Percentiles rank a stretch among this genome's conserved stretches.
These are phyloP conservation scores for Salvelinus fontinalis DNA, from an alignment of 2,113 vertebrate genomes.

Conservation along the genomic window DNA sequence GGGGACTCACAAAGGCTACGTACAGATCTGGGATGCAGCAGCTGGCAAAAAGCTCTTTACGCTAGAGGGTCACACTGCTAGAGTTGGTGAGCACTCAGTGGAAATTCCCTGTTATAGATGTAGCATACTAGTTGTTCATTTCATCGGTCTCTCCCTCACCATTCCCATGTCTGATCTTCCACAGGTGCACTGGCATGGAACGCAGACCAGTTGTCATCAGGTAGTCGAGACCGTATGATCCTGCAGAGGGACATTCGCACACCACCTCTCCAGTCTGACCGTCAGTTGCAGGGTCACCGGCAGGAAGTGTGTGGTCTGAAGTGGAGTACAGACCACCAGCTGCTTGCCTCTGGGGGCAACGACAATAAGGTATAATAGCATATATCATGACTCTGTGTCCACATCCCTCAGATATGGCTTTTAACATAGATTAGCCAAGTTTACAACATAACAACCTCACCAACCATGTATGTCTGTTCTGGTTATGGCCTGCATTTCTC, in stretches of 20 bases:
- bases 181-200: slow-evolving; percentile 97
- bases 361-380: slow-evolving; percentile 88
- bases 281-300: slow-evolving; percentile 93
- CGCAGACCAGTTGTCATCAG: slow-evolving; percentile 93
- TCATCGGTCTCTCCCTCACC: not conserved
- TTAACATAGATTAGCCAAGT: too few relatives aligned
- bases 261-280: slow-evolving; percentile 90
- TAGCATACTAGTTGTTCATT: not conserved
- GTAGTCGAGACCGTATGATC: slow-evolving; percentile 94
- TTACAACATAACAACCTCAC: too few relatives aligned
- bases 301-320: slow-evolving; percentile 98
- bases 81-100: slow-evolving; percentile 85
- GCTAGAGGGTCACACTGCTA: slow-evolving; percentile 93
- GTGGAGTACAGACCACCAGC: slow-evolving; percentile 98
- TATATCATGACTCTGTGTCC: not conserved
- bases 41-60: slow-evolving; percentile 95
- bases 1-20: slow-evolving; percentile 97
- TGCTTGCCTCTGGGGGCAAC: slow-evolving; percentile 94
- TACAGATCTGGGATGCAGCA: slow-evolving; percentile 98
- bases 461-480: too few relatives aligned
- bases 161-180: not conserved
- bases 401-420: not conserved
- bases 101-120: not conserved
- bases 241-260: slow-evolving; percentile 92
- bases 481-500: not conserved